Conservation (phyloP, 2,888 invertebrate species). For the Arrhopalites spinosus region DNA sequence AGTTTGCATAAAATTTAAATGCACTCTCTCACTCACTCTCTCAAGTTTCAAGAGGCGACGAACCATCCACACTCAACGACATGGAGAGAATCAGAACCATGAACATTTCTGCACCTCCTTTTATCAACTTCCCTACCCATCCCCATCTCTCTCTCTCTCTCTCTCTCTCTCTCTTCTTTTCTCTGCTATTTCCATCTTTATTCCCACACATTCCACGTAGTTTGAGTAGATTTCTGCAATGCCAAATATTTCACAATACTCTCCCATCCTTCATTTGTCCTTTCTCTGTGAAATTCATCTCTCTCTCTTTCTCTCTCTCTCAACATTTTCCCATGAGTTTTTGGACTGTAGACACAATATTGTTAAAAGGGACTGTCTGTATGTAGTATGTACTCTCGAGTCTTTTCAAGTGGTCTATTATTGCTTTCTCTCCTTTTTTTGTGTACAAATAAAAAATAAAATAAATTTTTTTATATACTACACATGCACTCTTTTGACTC, state of each 20-base stretch:
- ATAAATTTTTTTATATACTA: too few species aligned
- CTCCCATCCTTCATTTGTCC: not conserved
- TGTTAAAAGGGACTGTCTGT: not conserved
- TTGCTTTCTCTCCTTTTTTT: too few species aligned
- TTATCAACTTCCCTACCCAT: too few species aligned
- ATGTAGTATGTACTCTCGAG: not conserved
- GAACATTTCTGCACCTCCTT: not conserved
- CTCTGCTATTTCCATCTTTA: conserved; percentile 6
- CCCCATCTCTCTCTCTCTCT: not conserved
- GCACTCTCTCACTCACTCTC: conserved; percentile 4
- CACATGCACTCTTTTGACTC: too few species aligned
- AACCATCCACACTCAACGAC: not conserved
- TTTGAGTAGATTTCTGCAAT: not conserved
- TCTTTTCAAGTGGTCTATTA: not conserved
- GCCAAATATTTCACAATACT: not conserved
- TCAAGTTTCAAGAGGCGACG: conserved; percentile 8
- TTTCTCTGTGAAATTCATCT: not conserved
- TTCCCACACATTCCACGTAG: conserved; percentile 2
- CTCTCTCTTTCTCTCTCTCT: not conserved
- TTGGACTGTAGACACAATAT: not conserved
- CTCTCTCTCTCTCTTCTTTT: not conserved
- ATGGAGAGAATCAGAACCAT: not conserved
- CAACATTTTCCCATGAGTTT: not conserved
- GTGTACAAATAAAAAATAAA: too few species aligned
- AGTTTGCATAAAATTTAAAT: conserved; percentile 25